Percentiles rank a stretch among this genome's conserved stretches.
These are phyloP conservation scores for Spizaetus ornatus DNA, from an alignment of 2,113 vertebrate species.

Conservation along the genomic window DNA sequence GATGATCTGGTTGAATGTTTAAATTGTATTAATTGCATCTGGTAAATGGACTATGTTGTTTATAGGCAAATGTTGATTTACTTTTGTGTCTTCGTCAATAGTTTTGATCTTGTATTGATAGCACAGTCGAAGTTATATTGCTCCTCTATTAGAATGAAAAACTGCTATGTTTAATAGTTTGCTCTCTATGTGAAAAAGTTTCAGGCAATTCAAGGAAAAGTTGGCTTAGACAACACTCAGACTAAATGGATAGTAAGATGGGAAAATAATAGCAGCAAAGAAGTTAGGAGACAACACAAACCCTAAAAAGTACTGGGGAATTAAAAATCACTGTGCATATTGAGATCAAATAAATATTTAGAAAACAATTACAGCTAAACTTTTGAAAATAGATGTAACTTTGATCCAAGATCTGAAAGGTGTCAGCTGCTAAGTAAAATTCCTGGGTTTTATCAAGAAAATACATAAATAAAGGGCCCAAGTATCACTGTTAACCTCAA, in stretches of 20 bases:
- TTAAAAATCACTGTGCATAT: neutral
- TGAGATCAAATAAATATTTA: neutral
- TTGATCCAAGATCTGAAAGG: neutral
- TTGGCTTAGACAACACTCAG: neutral
- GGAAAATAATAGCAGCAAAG: neutral
- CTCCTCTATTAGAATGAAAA: constrained; percentile 60
- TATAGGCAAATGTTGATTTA: constrained; percentile 50
- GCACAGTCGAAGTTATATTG: neutral
- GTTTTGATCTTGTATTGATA: constrained; percentile 67
- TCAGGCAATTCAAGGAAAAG: neutral
- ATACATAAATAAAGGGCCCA: neutral
- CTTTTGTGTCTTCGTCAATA: constrained; percentile 66
- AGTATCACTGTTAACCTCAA: neutral
- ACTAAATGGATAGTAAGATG: neutral
- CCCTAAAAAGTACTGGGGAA: neutral
- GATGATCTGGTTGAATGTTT: neutral
- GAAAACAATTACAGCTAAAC: neutral
- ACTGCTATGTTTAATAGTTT: neutral
- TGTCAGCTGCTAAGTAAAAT: neutral
- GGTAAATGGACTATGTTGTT: constrained; percentile 32
- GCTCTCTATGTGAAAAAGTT: neutral
- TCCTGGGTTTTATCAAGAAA: neutral
- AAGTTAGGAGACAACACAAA: neutral
- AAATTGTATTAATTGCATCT: constrained; percentile 32
- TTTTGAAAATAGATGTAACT: neutral